phyloP scores from a whole-genome alignment of 2,888 invertebrate species.

The Diarsia rubi region DNA sequence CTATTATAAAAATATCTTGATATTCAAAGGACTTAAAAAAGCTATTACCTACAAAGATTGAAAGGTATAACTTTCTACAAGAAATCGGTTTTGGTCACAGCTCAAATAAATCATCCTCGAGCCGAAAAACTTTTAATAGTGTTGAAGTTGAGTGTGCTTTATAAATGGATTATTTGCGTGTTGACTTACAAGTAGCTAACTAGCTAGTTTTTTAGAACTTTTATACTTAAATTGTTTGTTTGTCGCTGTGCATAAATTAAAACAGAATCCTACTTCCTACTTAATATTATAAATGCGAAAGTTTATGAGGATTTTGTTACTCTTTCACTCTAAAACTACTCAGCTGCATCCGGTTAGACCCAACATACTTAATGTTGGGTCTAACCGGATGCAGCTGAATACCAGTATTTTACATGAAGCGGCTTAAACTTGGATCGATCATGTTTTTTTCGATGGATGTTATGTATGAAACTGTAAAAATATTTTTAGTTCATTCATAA shows the following conservation, averaged over 20 bases:
- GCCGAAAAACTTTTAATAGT: constrained; percentile 50
- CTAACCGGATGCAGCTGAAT: too few species aligned
- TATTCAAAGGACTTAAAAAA: constrained; percentile 7
- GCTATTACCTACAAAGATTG: constrained; percentile 21
- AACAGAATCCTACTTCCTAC: too few species aligned
- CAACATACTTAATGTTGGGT: too few species aligned
- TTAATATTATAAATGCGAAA: too few species aligned
- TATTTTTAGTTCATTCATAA: too few species aligned
- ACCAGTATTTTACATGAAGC: too few species aligned
- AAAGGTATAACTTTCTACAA: constrained; percentile 18
- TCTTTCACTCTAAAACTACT: too few species aligned
- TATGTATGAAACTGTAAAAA: too few species aligned
- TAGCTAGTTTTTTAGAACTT: constrained; percentile 10
- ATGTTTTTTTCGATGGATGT: too few species aligned
- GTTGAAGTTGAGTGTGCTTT: constrained; percentile 48
- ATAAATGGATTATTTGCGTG: constrained; percentile 56
- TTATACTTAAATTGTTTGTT: constrained; percentile 5
- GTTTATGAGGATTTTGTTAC: too few species aligned
- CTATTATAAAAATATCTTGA: neutral
- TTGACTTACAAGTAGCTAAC: constrained; percentile 29
- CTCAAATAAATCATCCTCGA: constrained; percentile 39
- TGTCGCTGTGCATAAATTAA: neutral
- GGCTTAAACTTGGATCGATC: too few species aligned
- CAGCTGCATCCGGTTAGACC: too few species aligned
- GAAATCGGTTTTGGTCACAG: constrained; percentile 10